Conservation (phyloP, 2,113 vertebrate species). For the Paracanthobrama guichenoti region DNA sequence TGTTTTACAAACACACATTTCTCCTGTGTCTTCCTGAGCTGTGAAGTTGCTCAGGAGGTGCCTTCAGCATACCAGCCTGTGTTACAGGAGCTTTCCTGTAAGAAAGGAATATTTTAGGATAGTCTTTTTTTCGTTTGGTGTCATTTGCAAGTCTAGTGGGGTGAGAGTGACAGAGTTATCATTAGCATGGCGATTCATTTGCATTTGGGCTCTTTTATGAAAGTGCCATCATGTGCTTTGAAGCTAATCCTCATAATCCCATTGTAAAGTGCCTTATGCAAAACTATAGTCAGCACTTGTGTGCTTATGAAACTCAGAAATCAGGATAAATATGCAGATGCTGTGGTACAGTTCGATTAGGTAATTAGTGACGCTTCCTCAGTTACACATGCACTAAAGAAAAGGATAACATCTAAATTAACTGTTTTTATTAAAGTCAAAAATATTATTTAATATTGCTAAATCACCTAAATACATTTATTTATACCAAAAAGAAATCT, state of each 20-base stretch:
- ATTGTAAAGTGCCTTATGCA: constrained; percentile 10
- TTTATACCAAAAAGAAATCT: too few relatives aligned
- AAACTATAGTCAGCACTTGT: constrained; percentile 2
- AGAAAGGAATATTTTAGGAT: constrained; percentile 15
- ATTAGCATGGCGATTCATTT: constrained; percentile 13
- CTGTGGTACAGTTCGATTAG: background rate
- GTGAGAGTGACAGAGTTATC: constrained; percentile 17
- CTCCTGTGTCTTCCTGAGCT: background rate
- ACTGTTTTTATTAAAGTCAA: background rate
- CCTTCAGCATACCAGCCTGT: background rate
- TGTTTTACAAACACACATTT: background rate
- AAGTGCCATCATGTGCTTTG: constrained; percentile 5
- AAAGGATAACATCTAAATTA: background rate
- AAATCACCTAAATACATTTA: background rate
- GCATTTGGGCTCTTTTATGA: background rate
- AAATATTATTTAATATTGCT: background rate
- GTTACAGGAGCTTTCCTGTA: constrained; percentile 7
- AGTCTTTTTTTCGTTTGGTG: background rate
- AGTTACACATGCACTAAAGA: too few relatives aligned
- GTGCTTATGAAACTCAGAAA: constrained; percentile 3
- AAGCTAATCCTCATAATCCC: constrained; percentile 7
- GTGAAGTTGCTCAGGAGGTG: background rate
- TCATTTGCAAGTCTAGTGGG: constrained; percentile 24
- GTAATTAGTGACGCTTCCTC: background rate
- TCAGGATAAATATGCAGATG: constrained; percentile 6